Evolutionary conservation across 1,140 invertebrate genomes (phyloP).

Genomic region (Heliconius melpomene): DNA sequence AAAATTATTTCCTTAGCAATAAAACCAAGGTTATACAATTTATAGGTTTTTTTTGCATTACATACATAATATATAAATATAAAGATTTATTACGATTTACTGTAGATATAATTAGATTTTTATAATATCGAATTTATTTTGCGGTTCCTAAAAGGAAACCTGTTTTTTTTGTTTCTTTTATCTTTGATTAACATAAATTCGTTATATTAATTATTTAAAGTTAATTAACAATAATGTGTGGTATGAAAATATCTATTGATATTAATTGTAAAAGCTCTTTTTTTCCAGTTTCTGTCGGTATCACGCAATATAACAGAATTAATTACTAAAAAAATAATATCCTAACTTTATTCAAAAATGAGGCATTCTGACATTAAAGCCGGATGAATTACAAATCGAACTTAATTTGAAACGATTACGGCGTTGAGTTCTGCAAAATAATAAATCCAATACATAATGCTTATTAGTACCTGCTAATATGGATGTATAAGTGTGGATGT

Average conservation of each 20-base stretch:
- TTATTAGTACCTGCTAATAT: not conserved
- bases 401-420: not conserved
- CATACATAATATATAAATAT: not conserved
- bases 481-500: not conserved
- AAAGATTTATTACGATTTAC: conserved; percentile 15
- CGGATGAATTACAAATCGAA: not conserved
- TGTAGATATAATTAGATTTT: conserved; percentile 1
- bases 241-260: not conserved
- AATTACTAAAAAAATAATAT: not conserved
- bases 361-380: not conserved
- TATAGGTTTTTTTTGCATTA: not conserved
- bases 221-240: not conserved
- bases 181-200: not conserved
- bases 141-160: not conserved
- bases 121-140: not conserved
- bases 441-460: not conserved
- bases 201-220: not conserved
- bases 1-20: conserved; percentile 40
- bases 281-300: no score
- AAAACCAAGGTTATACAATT: conserved; percentile 32
- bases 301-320: no score
- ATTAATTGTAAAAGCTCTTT: no score
- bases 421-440: not conserved
- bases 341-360: not conserved
- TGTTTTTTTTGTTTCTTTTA: not conserved